phyloP scores from a whole-genome alignment of 1,140 invertebrate species.

The Babylonia areolata region DNA sequence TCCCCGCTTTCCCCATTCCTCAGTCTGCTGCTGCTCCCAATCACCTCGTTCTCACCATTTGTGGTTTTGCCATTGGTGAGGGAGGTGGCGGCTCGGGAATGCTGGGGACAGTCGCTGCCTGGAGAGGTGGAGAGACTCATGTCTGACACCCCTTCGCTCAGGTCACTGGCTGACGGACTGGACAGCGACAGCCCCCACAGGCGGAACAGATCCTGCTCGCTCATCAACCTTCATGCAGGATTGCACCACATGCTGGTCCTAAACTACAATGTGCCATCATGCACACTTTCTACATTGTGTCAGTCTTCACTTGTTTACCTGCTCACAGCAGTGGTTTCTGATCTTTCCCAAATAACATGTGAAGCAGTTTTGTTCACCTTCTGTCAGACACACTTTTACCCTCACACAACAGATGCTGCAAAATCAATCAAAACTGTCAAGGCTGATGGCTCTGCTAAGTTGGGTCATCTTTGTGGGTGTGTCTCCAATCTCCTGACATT shows the following conservation, averaged over 20 bases:
- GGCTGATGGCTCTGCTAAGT: neutral
- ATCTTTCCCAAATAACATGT: neutral
- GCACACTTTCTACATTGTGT: neutral
- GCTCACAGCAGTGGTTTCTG: neutral
- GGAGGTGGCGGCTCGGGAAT: neutral
- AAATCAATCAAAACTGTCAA: neutral
- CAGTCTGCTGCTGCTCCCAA: neutral
- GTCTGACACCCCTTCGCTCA: constrained; percentile 47
- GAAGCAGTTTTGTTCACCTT: neutral
- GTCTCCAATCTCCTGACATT: neutral
- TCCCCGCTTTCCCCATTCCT: constrained; percentile 15
- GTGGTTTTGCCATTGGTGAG: constrained; percentile 16
- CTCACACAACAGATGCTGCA: neutral
- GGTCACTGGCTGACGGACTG: constrained; percentile 40
- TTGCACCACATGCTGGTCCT: neutral
- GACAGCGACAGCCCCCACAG: constrained; percentile 28
- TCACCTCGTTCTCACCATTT: neutral
- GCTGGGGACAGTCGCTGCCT: constrained; percentile 44
- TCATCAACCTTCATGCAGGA: constrained; percentile 22
- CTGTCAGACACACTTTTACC: neutral
- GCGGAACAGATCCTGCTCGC: constrained; percentile 29
- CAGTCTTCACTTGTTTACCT: neutral
- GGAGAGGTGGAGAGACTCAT: constrained; percentile 55
- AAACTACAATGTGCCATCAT: neutral
- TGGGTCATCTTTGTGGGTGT: neutral